phyloP scores from a whole-genome alignment of 2,113 vertebrate species.

The Fulmarus glacialis region DNA sequence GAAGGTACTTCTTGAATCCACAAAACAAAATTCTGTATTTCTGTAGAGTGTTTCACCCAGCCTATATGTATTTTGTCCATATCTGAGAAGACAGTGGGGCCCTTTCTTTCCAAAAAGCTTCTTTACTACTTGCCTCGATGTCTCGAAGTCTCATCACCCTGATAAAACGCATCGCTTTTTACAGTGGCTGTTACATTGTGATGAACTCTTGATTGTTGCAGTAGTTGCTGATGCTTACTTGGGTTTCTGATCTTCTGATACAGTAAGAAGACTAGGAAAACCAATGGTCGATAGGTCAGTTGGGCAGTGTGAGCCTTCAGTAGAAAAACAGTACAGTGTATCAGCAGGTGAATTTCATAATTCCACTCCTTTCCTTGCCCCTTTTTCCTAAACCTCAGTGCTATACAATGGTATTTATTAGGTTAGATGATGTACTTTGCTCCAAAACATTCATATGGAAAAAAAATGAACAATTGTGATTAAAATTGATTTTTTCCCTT shows the following conservation, averaged over 20 bases:
- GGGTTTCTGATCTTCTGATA: background rate
- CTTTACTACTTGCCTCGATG: background rate
- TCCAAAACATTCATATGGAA: slow-evolving; percentile 86
- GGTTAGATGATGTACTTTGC: slow-evolving; percentile 84
- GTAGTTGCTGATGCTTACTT: background rate
- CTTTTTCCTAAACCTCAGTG: slow-evolving; percentile 7
- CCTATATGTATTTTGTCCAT: background rate
- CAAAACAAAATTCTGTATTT: background rate
- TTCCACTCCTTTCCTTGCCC: background rate
- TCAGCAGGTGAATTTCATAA: slow-evolving; percentile 71
- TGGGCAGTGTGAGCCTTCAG: slow-evolving; percentile 26
- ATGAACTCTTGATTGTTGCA: background rate
- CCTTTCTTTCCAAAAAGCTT: background rate
- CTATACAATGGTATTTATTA: slow-evolving; percentile 82
- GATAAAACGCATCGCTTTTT: background rate
- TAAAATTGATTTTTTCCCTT: slow-evolving; percentile 98
- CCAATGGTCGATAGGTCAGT: background rate
- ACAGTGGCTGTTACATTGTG: background rate
- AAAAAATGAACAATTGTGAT: slow-evolving; percentile 90
- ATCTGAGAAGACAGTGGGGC: background rate
- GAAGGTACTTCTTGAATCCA: background rate
- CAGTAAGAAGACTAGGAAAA: background rate
- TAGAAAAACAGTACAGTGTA: slow-evolving; percentile 73
- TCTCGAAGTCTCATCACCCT: background rate
- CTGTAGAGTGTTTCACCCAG: background rate